Base-by-base conservation (phyloP, 1,140 invertebrate genomes). In the Drosophila littoralis region DNA sequence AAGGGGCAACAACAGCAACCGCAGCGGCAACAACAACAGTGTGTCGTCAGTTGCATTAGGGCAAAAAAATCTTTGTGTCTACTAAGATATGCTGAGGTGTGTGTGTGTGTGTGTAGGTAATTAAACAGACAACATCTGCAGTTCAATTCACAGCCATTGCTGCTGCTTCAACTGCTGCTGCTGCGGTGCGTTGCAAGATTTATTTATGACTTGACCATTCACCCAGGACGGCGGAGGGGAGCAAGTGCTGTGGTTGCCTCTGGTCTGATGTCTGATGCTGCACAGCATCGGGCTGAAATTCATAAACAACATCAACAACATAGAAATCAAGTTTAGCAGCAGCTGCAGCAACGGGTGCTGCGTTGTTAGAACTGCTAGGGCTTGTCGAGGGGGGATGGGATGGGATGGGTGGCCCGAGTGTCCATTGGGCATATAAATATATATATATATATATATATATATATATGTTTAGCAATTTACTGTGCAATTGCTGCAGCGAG, bases 181-280 rank as follows among this genome's bases (percentile, higher is more conserved):
- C 46, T 61, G 67, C 50, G 38, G 32, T 61, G 60, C 68, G 68
- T 70, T 48, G 68, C 51, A 55, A 72, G 72, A 77, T 69, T 85
- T 85, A 85, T 85, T 85, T 85, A 85, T 81, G 82, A 81, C 78
- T 86, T 81, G 81, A 85, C 81, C 81, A 80, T 64, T 84, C 65
- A 51, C 73, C 67, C 46, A 73, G 43, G 10, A 32, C 17, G 66
- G 13, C n/a, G 17, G 32, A n/a, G 13, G 42, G 46, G 50, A 75
- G 40, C n/a, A 13, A 43, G 3, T 8, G 43, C 15, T 46, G 15
- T 7, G 15, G 42, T 43, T 32, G 46, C 46, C 7, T 43, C 42
- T 58, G 22, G 22, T 28, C 22, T 28, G 22, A 28, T 28, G 58
- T 61, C 35, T 48, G 51, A 50, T 54, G 60, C 54, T 70, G 80